These are phyloP conservation scores for Baccha elongata DNA, from an alignment of 2,888 invertebrate species.

Conservation along the genomic window DNA sequence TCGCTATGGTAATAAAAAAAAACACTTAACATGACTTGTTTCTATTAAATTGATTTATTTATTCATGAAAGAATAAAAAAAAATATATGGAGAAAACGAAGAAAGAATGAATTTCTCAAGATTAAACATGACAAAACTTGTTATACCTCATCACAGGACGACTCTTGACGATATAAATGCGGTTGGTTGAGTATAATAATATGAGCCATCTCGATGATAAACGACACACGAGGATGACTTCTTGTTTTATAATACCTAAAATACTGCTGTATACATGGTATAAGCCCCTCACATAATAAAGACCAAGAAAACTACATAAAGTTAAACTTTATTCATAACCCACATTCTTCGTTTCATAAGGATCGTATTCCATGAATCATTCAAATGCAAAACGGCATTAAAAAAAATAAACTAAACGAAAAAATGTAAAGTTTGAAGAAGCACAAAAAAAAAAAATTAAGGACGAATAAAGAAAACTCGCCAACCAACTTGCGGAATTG, in stretches of 20 bases:
- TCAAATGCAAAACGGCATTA: conserved; percentile 40
- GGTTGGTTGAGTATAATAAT: conserved; percentile 33
- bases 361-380: conserved; percentile 47
- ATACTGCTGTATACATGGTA: background rate
- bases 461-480: conserved; percentile 5
- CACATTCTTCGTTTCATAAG: conserved; percentile 22
- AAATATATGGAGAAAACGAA: background rate
- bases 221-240: conserved; percentile 40
- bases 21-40: conserved; percentile 44
- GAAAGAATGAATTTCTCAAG: conserved; percentile 16
- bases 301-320: conserved; percentile 48
- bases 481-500: conserved; percentile 62
- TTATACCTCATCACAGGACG: background rate
- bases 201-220: conserved; percentile 41
- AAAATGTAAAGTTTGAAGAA: conserved; percentile 8
- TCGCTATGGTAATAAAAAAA: conserved; percentile 39
- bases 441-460: background rate
- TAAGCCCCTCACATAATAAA: conserved; percentile 16
- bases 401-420: background rate
- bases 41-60: conserved; percentile 45
- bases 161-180: conserved; percentile 25
- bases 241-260: conserved; percentile 16
- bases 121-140: conserved; percentile 17
- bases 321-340: conserved; percentile 58
- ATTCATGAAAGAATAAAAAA: conserved; percentile 41